A percentile compares a stretch with the other conserved stretches of the same genome.
Evolutionary conservation across 2,113 vertebrate species (phyloP).

Genomic region (Hyperopisus bebe): DNA sequence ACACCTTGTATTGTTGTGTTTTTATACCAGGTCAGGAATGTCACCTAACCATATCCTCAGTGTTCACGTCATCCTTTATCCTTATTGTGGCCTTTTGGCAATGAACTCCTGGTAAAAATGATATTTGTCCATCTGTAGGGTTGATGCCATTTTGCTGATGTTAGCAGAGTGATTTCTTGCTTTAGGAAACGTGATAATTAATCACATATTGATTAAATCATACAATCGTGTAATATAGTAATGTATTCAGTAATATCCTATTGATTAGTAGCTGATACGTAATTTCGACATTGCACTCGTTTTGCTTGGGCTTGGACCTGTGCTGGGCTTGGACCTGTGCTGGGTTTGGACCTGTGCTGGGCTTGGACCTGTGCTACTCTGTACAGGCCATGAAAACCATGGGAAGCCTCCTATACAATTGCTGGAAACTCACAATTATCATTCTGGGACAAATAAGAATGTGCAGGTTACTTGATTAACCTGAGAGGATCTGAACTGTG

Average conservation of each 20-base stretch:
- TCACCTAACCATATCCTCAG: background rate
- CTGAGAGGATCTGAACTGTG: background rate
- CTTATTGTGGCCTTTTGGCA: background rate
- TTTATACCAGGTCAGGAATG: background rate
- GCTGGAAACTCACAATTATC: background rate
- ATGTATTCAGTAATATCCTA: background rate
- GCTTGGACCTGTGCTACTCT: background rate
- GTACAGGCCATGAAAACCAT: background rate
- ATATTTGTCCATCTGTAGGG: background rate
- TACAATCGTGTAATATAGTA: background rate
- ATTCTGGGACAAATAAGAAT: background rate
- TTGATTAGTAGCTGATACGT: background rate
- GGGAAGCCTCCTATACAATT: background rate
- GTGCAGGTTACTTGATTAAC: background rate
- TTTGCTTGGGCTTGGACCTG: background rate
- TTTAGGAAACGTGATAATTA: background rate
- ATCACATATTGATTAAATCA: background rate
- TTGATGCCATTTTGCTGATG: background rate
- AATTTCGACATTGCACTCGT: background rate
- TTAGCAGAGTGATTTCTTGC: background rate
- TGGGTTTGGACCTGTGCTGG: no score
- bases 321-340: no score
- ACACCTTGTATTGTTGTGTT: background rate
- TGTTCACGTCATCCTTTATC: background rate
- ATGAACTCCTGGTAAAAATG: background rate